Evolutionary conservation across 2,888 invertebrate genomes (phyloP).

Genomic region (Ichneumon xanthorius): DNA sequence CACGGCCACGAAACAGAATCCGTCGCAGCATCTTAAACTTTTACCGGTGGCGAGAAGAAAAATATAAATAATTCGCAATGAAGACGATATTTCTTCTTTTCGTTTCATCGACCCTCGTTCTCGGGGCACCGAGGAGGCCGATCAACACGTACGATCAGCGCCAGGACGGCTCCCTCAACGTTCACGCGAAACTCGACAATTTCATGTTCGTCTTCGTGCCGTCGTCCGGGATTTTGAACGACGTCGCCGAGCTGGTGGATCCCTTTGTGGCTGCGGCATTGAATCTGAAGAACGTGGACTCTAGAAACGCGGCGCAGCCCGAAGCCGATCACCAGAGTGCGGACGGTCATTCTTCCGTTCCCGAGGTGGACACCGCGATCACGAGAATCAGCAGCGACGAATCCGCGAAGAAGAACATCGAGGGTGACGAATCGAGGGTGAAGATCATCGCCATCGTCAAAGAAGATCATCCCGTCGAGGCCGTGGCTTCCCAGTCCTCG

Average conservation of each 20-base stretch:
- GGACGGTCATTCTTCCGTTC: conserved; percentile 36
- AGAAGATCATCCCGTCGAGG: conserved; percentile 39
- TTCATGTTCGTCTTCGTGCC: conserved; percentile 90
- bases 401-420: conserved; percentile 14
- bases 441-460: conserved; percentile 58
- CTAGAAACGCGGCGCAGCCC: conserved; percentile 25
- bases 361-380: conserved; percentile 4
- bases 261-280: conserved; percentile 75
- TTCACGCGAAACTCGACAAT: conserved; percentile 91
- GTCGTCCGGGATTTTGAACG: conserved; percentile 74
- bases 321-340: conserved; percentile 55
- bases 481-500: conserved; percentile 9
- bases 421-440: background rate
- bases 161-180: conserved; percentile 91
- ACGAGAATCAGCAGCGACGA: conserved; percentile 27
- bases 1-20: conserved; percentile 58
- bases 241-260: conserved; percentile 56
- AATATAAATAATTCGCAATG: conserved; percentile 39
- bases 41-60: background rate
- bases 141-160: conserved; percentile 88
- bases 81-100: conserved; percentile 33
- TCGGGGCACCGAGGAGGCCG: conserved; percentile 79
- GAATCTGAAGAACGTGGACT: conserved; percentile 60
- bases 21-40: background rate
- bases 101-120: conserved; percentile 26